phyloP scores from a whole-genome alignment of 1,140 invertebrate genomes.

The Reticulitermes speratus region DNA sequence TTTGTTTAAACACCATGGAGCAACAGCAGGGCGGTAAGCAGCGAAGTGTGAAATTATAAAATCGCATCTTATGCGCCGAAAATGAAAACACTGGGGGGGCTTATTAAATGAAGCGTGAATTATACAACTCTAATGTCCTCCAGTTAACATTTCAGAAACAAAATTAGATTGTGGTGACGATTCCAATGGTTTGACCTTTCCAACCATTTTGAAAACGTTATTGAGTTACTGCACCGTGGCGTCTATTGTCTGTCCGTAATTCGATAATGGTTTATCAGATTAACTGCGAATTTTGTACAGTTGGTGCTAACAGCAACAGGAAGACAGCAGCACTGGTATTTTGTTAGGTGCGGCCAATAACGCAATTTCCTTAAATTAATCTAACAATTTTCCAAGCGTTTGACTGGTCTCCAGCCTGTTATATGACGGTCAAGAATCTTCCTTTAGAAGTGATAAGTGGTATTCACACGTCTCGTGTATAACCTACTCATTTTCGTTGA shows the following conservation, averaged over 20 bases:
- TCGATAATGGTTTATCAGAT: background rate
- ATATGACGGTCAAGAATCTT: too few relatives aligned
- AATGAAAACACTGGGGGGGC: background rate
- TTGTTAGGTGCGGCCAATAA: too few relatives aligned
- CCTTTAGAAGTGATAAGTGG: too few relatives aligned
- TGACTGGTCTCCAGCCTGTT: too few relatives aligned
- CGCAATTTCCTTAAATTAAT: too few relatives aligned
- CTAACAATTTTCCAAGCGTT: too few relatives aligned
- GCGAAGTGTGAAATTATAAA: too few relatives aligned
- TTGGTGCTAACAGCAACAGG: background rate
- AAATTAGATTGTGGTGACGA: background rate
- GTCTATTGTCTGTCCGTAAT: conserved; percentile 7
- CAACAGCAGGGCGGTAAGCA: too few relatives aligned
- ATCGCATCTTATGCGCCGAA: background rate
- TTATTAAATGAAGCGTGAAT: background rate
- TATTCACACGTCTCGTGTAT: too few relatives aligned
- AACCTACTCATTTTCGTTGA: too few relatives aligned
- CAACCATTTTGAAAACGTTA: conserved; percentile 5
- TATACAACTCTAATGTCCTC: background rate
- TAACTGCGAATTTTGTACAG: background rate
- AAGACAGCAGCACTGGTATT: too few relatives aligned
- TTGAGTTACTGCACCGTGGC: background rate
- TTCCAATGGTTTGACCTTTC: background rate
- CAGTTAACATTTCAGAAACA: background rate
- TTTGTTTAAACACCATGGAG: too few relatives aligned